Base-by-base conservation (phyloP, 2,113 vertebrate genomes). In the Plecturocebus donacophilus region DNA sequence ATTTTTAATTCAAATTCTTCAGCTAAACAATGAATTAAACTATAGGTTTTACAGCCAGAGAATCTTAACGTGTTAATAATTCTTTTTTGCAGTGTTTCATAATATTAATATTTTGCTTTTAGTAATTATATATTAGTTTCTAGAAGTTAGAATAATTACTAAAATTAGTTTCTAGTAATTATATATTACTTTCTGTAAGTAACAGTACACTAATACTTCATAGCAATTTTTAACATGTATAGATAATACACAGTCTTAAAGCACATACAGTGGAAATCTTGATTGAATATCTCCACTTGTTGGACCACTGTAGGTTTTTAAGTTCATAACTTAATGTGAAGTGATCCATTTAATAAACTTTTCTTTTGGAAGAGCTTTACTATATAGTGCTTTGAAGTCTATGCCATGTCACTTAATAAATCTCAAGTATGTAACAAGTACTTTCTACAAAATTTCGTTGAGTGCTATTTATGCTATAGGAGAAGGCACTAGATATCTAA, bases 371-470 rank as follows among this genome's bases (percentile, higher is more conserved):
- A 71, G 81, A 87, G 27, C 35, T 19, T 92, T 70, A 47, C 21
- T 94, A 79, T 32, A 82, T 90, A 79, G 45, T 79, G n/a, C 77
- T 93, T 97, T 95, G 83, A 97, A 87, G 91, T 96, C 40, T 86
- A 10, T 90, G 68, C 64, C 56, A 27, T 52, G 66, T 49, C 54
- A 95, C 19, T 86, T 92, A 92, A 56, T 83, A 92, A 70, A 79
- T 84, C 30, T 49, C 49, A 83, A 38, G 45, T 95, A 80, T 47
- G 8, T 80, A 89, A 71, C 35, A 89, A 10, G 17, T 93, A 87
- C 71, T 94, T 73, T 75, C 76, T 85, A 42, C 32, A 93, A 58
- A 82, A 91, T 25, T 52, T 77, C 84, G 20, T n/a, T 92, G 54
- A 90, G 35, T 96, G 25, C 42, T 61, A 16, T 82, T 96, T 96